Evolutionary conservation across 1,140 invertebrate species (phyloP), one percentile per base, ranked within the genome.

Genomic region (Gonioctena quinquepunctata): DNA sequence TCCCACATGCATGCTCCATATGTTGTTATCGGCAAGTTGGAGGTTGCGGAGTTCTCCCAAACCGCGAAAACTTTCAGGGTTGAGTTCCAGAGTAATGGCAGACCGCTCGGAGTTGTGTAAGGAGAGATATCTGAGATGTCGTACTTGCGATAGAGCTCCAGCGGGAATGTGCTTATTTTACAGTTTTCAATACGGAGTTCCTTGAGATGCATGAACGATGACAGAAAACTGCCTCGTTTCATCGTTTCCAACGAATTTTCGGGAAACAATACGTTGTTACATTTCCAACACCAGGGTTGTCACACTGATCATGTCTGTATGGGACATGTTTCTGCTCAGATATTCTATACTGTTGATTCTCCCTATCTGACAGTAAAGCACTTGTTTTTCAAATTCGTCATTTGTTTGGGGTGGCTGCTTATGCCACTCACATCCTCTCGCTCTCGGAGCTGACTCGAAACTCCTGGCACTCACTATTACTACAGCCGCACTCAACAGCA

Each of bases 61-160:
- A 6, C 91, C 90, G 11, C 87, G 82, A 62, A 94, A 88, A 65
- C 91, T 89, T 71, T 91, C 89, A 21, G 89, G 84, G 75, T 90
- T 86, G n/a, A 94, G 81, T 73, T 92, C 91, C 83, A 94, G 87
- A 23, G 88, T 89, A 87, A 93, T 91, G 23, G 90, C 88, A 1
- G 91, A 92, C 92, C 92, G 93, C 78, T 94, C 92, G 72, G 89
- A 90, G 80, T 94, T 94, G 79, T 90, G 88, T 70, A 95, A 81
- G 2, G 88, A 87, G 18, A 95, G 82, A 60, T 86, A 87, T 63
- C 88, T 88, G 3, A 95, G 83, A 74, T 91, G 89, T 70, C 85
- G 85, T 28, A 93, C 87, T 52, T 89, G 86, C 28, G 87, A 82
- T 75, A 95, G 90, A 22, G 89, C 90, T 50, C 87, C 87, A 28